Evolutionary conservation across 2,113 vertebrate genomes (phyloP), one percentile per base, ranked within the genome.

Genomic region (Oenanthe oenanthe): DNA sequence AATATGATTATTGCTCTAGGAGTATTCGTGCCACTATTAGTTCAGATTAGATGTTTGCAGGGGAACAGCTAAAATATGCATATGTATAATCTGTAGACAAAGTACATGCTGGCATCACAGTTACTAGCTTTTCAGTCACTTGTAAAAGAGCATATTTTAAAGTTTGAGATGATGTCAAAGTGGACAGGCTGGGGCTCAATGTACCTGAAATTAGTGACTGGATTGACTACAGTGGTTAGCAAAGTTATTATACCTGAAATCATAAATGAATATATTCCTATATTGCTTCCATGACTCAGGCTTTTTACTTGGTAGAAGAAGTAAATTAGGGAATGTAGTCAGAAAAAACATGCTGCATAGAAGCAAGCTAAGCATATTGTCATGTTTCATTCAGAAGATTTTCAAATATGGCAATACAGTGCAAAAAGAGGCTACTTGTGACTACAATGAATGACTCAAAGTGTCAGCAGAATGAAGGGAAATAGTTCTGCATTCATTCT

Each of bases 401-500:
- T 95, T 91, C 47, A 65, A 43, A 77, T 21, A 47, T 12, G 17
- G 20, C 7, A 6, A 67, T 42, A 25, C 1, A 42, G 21, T 47
- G 16, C 63, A 87, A 89, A 75, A 83, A 62, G 57, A 73, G 36
- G 43, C 50, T 88, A 53, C n/a, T 88, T 51, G 43, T 53, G 43
- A 63, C 53, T 91, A 26, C 60, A 73, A 1, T 58, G 43, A 88
- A 85, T 93, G 85, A 90, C 48, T 84, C 71, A 28, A 77, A 72
- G 36, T 85, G 79, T 73, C 79, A 94, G 36, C 26, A 86, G 63
- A 94, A 93, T 17, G 73, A 85, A 88, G 47, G 58, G 48, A 76
- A 94, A 90, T 70, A 66, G 45, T 87, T 92, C 80, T 82, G 9
- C 62, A 67, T 81, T 97, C 77, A 68, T 84, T 96, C 31, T 86